Evolutionary conservation across 2,888 invertebrate species (phyloP).

Genomic region (Alcis repandata): DNA sequence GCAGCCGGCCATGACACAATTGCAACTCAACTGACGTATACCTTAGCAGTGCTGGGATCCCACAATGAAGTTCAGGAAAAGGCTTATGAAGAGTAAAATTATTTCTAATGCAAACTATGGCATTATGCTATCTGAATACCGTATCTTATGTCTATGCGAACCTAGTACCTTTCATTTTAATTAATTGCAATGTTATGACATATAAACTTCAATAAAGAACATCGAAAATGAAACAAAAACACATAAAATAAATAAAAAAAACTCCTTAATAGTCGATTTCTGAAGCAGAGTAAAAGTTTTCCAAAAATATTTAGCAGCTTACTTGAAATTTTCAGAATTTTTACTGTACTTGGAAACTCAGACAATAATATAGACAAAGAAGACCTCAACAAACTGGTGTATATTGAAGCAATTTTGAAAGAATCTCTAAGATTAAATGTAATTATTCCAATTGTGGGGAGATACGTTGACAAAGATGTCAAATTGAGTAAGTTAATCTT

Average conservation of each 20-base stretch:
- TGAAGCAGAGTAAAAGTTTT: too few species aligned
- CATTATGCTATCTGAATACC: too few species aligned
- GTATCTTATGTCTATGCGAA: too few species aligned
- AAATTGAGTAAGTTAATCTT: conserved; percentile 6
- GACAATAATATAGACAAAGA: neutral
- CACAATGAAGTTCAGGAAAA: conserved; percentile 7
- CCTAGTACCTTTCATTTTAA: too few species aligned
- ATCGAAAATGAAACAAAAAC: too few species aligned
- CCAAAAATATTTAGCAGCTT: too few species aligned
- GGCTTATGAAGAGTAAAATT: conserved; percentile 9
- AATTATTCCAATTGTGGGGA: neutral
- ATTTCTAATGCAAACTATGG: too few species aligned
- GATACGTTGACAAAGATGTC: conserved; percentile 4
- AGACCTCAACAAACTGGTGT: conserved; percentile 7
- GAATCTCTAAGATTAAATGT: conserved; percentile 13
- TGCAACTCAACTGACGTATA: neutral
- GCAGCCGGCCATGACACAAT: conserved; percentile 7
- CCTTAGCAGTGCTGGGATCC: conserved; percentile 6
- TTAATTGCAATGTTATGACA: too few species aligned
- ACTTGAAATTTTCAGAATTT: conserved; percentile 3
- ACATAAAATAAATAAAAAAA: too few species aligned
- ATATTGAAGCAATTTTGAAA: conserved; percentile 15
- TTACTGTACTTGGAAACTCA: neutral
- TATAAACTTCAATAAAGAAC: too few species aligned
- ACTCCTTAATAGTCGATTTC: too few species aligned